Percentiles rank a stretch among this genome's conserved stretches.
phyloP scores from a whole-genome alignment of 2,888 invertebrate genomes.

The Sinhomidia bicolor region DNA sequence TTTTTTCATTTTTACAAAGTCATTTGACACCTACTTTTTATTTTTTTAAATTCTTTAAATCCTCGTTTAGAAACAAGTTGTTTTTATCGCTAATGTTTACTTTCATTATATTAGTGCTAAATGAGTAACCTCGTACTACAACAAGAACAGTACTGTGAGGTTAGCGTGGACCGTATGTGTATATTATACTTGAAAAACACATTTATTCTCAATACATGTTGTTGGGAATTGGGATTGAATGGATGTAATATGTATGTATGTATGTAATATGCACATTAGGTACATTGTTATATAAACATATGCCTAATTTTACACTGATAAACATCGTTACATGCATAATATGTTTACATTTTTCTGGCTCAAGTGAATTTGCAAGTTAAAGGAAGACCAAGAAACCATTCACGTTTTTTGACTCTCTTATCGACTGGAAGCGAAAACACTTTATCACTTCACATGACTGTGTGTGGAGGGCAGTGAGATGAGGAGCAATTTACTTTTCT shows the following conservation, averaged over 20 bases:
- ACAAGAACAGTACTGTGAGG: too few species aligned
- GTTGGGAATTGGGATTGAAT: too few species aligned
- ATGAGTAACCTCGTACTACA: too few species aligned
- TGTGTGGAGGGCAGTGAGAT: conserved; percentile 29
- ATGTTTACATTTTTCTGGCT: conserved; percentile 25
- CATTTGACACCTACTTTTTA: too few species aligned
- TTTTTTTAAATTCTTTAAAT: not conserved
- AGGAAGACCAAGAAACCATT: not conserved
- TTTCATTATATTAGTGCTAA: too few species aligned
- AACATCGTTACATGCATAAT: conserved; percentile 35
- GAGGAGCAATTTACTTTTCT: conserved; percentile 12
- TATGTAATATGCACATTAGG: not conserved
- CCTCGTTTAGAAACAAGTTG: not conserved
- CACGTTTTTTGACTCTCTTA: conserved; percentile 51
- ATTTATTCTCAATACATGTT: too few species aligned
- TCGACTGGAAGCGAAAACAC: conserved; percentile 55
- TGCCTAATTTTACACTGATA: conserved; percentile 54
- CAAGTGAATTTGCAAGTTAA: not conserved
- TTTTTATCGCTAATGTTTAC: too few species aligned
- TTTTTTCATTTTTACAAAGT: conserved; percentile 17
- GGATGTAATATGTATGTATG: too few species aligned
- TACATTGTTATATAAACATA: conserved; percentile 44
- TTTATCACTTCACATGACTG: conserved; percentile 52
- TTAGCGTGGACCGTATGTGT: too few species aligned
- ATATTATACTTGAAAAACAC: too few species aligned